Percentiles rank a stretch among this genome's conserved stretches.
phyloP scores from a whole-genome alignment of 2,888 invertebrate species.

The Eupithecia pulchellata region DNA sequence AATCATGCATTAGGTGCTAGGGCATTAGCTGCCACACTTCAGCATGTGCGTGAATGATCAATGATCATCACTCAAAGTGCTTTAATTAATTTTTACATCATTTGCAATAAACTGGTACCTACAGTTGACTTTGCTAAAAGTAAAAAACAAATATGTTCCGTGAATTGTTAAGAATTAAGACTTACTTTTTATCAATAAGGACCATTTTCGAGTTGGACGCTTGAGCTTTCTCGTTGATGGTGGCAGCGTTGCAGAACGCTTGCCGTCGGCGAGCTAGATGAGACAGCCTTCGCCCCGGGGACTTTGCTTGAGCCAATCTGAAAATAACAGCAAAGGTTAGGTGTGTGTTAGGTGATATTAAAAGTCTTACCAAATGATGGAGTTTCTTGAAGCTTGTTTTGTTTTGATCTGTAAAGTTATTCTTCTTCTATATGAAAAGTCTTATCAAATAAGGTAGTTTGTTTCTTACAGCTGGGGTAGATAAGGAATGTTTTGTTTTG shows the following conservation, averaged over 20 bases:
- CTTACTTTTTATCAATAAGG: conserved; percentile 88
- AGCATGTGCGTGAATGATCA: not conserved
- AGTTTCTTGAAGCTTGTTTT: no score
- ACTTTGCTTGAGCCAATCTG: conserved; percentile 84
- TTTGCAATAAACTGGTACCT: not conserved
- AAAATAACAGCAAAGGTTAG: conserved; percentile 16
- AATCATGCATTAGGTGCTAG: not conserved
- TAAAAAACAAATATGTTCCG: not conserved
- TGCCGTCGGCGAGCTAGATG: conserved; percentile 91
- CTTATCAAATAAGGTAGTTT: not conserved
- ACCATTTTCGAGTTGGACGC: conserved; percentile 83
- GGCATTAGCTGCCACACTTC: not conserved
- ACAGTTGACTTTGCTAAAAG: not conserved
- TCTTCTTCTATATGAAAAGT: no score
- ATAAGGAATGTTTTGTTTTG: no score
- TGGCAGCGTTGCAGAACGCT: conserved; percentile 89
- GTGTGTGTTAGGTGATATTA: not conserved
- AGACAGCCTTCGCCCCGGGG: conserved; percentile 91
- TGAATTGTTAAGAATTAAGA: conserved; percentile 34
- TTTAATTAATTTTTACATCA: not conserved
- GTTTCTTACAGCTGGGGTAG: not conserved
- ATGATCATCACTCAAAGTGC: no score
- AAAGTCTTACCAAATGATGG: no score
- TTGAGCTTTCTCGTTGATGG: conserved; percentile 76
- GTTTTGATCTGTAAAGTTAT: not conserved